A percentile compares a stretch with the other conserved stretches of the same genome.
Evolutionary conservation across 2,888 invertebrate species (phyloP).

Genomic region (Orthonevra nobilis): DNA sequence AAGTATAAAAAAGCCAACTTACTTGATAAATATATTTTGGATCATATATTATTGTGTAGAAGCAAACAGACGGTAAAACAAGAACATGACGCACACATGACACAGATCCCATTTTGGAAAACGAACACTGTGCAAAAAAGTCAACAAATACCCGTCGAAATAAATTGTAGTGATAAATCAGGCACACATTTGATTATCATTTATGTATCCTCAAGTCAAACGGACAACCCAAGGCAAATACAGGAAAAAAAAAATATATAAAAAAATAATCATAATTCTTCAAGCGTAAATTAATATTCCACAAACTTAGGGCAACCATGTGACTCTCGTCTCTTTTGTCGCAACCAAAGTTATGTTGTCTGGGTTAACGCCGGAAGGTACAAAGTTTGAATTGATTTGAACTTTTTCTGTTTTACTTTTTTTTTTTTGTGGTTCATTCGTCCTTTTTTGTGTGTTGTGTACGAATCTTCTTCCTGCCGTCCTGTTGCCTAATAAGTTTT

Average conservation of each 20-base stretch:
- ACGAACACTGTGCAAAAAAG: too few relatives aligned
- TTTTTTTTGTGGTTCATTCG: too few relatives aligned
- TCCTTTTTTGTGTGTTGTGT: neutral
- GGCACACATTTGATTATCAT: slow-evolving; percentile 48
- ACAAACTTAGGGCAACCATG: slow-evolving; percentile 31
- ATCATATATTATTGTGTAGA: neutral
- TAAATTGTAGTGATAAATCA: slow-evolving; percentile 56
- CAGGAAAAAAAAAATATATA: neutral
- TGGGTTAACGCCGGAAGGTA: too few relatives aligned
- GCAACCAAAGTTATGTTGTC: slow-evolving; percentile 6
- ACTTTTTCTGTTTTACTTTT: too few relatives aligned
- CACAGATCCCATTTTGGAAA: too few relatives aligned
- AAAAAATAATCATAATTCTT: slow-evolving; percentile 40
- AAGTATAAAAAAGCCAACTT: neutral
- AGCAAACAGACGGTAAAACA: neutral
- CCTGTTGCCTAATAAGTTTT: slow-evolving; percentile 22
- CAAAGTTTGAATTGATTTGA: slow-evolving; percentile 8
- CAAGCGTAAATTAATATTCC: slow-evolving; percentile 51
- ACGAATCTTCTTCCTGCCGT: neutral
- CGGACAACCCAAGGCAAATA: neutral
- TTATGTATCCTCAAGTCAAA: slow-evolving; percentile 28
- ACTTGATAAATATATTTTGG: neutral
- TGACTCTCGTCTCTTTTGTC: slow-evolving; percentile 27
- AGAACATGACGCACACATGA: neutral
- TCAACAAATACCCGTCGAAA: slow-evolving; percentile 36